Evolutionary conservation across 30 jellyfish, hydroid and myxozoan genomes (phyloP).

Genomic region (Hydractinia echinata): DNA sequence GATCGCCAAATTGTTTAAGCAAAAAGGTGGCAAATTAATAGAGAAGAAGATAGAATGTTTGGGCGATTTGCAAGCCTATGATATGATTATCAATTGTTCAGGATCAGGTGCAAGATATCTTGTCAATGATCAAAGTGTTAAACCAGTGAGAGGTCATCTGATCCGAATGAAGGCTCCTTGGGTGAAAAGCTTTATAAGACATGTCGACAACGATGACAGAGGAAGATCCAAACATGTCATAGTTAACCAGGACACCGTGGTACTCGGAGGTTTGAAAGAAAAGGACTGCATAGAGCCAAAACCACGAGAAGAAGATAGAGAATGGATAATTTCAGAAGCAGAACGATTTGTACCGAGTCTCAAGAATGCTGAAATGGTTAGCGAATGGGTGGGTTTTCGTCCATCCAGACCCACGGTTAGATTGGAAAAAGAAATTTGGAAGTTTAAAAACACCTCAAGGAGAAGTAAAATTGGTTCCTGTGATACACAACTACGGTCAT

Average conservation of each 20-base stretch:
- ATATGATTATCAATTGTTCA: slow-evolving; percentile 60
- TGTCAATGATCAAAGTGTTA: slow-evolving; percentile 42
- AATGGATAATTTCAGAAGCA: slow-evolving; percentile 1
- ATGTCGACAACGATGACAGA: background rate
- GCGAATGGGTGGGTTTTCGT: slow-evolving; percentile 86
- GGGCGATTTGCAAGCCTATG: slow-evolving; percentile 43
- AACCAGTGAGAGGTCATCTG: slow-evolving; percentile 75
- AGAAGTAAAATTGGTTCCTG: background rate
- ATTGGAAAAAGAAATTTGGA: slow-evolving; percentile 51
- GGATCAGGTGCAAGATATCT: slow-evolving; percentile 75
- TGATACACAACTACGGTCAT: slow-evolving; percentile 81
- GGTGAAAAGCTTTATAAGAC: slow-evolving; percentile 36
- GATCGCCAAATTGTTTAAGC: slow-evolving; percentile 18
- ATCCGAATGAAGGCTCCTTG: slow-evolving; percentile 80
- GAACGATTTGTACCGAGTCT: slow-evolving; percentile 9
- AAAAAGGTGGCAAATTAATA: slow-evolving; percentile 46
- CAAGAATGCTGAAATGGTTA: slow-evolving; percentile 56
- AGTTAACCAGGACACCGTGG: slow-evolving; percentile 33
- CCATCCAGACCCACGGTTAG: slow-evolving; percentile 63
- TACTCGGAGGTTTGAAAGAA: background rate
- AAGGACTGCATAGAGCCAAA: background rate
- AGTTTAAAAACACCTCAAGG: background rate
- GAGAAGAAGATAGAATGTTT: slow-evolving; percentile 34
- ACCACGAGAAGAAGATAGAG: background rate
- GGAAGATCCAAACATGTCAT: slow-evolving; percentile 26